Conservation (phyloP, 2,113 vertebrate genomes). For the Theropithecus gelada region DNA sequence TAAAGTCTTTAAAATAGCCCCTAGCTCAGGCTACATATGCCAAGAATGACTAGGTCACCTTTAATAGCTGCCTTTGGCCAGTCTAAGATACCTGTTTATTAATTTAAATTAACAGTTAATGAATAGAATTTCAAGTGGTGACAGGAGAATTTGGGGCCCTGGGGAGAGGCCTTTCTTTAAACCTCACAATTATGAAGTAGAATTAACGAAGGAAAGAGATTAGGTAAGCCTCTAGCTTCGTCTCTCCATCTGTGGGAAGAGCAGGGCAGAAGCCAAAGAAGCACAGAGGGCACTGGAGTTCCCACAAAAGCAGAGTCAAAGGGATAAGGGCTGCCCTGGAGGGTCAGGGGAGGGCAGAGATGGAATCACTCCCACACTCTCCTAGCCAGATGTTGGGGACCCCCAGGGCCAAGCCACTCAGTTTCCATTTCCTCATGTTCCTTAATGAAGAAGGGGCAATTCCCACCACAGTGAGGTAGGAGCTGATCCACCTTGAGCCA, state of each 20-base stretch:
- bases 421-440: not conserved
- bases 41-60: not conserved
- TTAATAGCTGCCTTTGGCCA: not conserved
- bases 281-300: rapidly evolving
- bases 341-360: not conserved
- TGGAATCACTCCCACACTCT: rapidly evolving
- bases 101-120: conserved; percentile 20
- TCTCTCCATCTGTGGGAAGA: not conserved
- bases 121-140: not conserved
- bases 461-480: not conserved
- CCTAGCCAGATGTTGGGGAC: not conserved
- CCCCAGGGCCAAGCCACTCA: not conserved
- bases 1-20: not conserved
- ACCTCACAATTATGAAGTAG: not conserved
- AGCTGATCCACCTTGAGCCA: not conserved
- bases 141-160: not conserved
- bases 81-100: not conserved
- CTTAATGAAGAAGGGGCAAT: not conserved
- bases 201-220: not conserved
- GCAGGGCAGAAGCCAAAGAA: not conserved
- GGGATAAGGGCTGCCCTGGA: not conserved
- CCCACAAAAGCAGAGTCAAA: not conserved
- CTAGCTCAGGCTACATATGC: not conserved
- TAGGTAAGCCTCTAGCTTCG: not conserved
- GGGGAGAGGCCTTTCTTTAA: not conserved